Percentiles rank a stretch among this genome's conserved stretches.
These are phyloP conservation scores for Taurulus bubalis DNA, from an alignment of 2,113 vertebrate genomes.

Conservation along the genomic window DNA sequence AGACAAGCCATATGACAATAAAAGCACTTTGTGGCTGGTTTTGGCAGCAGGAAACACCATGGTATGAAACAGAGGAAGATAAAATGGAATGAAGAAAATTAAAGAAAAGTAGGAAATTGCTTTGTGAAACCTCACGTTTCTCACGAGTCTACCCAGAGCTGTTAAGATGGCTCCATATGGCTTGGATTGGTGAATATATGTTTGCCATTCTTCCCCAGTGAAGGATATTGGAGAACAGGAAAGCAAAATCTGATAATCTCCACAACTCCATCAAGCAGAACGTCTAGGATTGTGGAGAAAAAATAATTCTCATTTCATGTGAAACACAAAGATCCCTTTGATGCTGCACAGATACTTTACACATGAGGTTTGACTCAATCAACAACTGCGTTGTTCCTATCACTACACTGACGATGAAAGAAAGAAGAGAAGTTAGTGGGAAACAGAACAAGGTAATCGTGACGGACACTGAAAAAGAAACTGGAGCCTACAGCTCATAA, in stretches of 20 bases:
- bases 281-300: background rate
- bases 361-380: conserved; percentile 24
- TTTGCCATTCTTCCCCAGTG: conserved; percentile 33
- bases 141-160: conserved; percentile 20
- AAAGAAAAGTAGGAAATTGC: conserved; percentile 56
- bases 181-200: conserved; percentile 9
- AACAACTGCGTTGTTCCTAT: conserved; percentile 25
- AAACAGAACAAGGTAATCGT: conserved; percentile 33
- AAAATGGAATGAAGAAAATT: conserved; percentile 52
- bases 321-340: conserved; percentile 32
- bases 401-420: background rate
- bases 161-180: conserved; percentile 21
- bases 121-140: conserved; percentile 48
- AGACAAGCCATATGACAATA: conserved; percentile 64
- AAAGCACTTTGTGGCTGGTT: conserved; percentile 66
- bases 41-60: conserved; percentile 66
- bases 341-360: conserved; percentile 19
- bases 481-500: conserved; percentile 54
- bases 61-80: conserved; percentile 51
- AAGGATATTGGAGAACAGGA: conserved; percentile 47
- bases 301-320: conserved; percentile 28
- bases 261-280: background rate
- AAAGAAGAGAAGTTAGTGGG: conserved; percentile 33
- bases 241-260: conserved; percentile 39
- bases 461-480: conserved; percentile 68